Evolutionary conservation across 2,888 invertebrate species (phyloP).

Genomic region (Resseliella maxima): DNA sequence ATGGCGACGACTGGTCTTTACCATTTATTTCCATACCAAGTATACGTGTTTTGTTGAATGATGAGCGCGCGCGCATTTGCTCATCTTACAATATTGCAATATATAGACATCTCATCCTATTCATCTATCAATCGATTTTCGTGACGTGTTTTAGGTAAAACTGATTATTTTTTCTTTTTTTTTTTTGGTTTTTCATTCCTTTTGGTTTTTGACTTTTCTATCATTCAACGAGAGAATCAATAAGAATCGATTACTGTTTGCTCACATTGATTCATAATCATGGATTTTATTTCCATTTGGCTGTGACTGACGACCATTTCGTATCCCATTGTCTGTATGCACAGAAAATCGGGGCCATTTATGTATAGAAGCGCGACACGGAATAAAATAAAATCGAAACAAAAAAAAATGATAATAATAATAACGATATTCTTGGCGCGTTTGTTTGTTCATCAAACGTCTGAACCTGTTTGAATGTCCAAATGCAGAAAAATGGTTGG

Average conservation of each 20-base stretch:
- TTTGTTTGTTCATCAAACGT: constrained; percentile 43
- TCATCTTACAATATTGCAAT: background rate
- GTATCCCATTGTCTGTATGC: background rate
- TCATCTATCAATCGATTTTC: constrained; percentile 47
- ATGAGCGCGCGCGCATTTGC: background rate
- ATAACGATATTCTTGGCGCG: constrained; percentile 44
- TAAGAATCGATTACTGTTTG: background rate
- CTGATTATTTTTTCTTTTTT: too few species aligned
- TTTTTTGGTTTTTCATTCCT: too few species aligned
- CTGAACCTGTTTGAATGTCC: constrained; percentile 35
- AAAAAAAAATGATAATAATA: background rate
- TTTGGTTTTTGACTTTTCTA: too few species aligned
- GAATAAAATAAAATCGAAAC: background rate
- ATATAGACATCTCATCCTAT: constrained; percentile 53
- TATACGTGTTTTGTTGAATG: background rate
- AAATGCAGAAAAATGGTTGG: background rate
- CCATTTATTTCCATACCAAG: constrained; percentile 41
- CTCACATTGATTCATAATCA: constrained; percentile 17
- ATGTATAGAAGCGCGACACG: background rate
- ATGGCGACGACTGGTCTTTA: constrained; percentile 51
- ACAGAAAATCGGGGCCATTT: background rate
- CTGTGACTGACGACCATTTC: background rate
- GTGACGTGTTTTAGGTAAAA: constrained; percentile 44
- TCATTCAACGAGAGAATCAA: too few species aligned
- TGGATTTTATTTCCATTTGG: background rate